These are phyloP conservation scores for Parazoanthus atlanticus DNA, from an alignment of 92 coral and sea anemone species.

Conservation along the genomic window DNA sequence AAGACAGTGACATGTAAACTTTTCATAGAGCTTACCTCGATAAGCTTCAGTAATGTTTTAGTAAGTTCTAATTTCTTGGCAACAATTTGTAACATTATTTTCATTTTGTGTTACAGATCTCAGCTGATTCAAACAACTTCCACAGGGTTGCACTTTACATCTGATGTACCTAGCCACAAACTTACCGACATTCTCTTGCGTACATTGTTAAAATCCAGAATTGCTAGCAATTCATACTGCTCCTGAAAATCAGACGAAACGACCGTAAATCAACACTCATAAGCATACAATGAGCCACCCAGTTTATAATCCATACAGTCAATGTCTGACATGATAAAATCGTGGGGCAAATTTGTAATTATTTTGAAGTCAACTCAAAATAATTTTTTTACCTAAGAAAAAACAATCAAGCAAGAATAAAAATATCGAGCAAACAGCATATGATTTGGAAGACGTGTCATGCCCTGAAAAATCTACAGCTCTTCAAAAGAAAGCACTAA, in stretches of 20 bases:
- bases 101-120: not conserved
- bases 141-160: not conserved
- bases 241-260: conserved; percentile 61
- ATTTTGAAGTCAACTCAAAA: too few relatives aligned
- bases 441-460: too few relatives aligned
- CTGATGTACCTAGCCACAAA: not conserved
- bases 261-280: not conserved
- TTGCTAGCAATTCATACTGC: conserved; percentile 82
- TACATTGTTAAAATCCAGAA: conserved; percentile 94
- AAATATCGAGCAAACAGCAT: too few relatives aligned
- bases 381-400: too few relatives aligned
- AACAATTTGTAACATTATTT: too few relatives aligned
- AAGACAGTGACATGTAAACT: not conserved
- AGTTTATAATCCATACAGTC: not conserved
- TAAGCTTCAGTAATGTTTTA: not conserved
- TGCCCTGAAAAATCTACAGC: too few relatives aligned
- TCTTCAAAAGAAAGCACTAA: not conserved
- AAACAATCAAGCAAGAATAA: too few relatives aligned
- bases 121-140: not conserved
- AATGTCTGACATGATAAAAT: not conserved
- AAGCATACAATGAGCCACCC: not conserved
- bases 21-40: not conserved
- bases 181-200: conserved; percentile 99
- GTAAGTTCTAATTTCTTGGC: not conserved
- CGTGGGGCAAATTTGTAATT: too few relatives aligned